phyloP scores from a whole-genome alignment of 2,113 vertebrate species.

The Paradisaea rubra region DNA sequence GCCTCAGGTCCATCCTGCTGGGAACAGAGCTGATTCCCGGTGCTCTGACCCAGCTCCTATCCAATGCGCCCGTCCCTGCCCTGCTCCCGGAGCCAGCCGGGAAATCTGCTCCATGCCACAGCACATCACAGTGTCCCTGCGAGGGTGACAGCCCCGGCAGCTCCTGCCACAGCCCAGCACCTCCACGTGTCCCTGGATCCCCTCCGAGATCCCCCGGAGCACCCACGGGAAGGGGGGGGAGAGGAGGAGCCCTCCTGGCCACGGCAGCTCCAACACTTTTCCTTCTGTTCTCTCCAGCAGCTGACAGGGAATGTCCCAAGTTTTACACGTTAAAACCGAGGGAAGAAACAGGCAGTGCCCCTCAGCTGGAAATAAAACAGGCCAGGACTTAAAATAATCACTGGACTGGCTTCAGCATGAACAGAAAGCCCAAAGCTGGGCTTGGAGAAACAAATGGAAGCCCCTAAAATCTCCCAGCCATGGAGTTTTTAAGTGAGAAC shows the following conservation, averaged over 20 bases:
- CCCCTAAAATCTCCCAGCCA: background rate
- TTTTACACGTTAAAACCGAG: background rate
- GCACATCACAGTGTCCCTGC: accelerated
- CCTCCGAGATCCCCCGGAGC: accelerated
- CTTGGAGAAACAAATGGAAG: background rate
- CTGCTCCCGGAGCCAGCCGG: background rate
- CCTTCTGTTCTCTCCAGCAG: background rate
- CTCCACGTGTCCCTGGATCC: background rate
- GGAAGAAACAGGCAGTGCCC: background rate
- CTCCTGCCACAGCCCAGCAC: background rate
- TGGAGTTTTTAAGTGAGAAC: background rate
- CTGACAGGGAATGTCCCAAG: background rate
- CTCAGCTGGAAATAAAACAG: background rate
- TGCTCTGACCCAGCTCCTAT: background rate
- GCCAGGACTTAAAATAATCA: background rate
- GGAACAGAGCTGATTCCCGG: background rate
- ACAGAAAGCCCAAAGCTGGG: background rate
- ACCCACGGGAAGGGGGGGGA: too few species aligned
- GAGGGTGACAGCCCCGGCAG: background rate
- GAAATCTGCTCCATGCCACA: background rate
- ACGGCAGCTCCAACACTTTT: background rate
- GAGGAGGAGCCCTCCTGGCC: background rate
- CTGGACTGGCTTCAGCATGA: background rate
- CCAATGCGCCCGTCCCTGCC: accelerated
- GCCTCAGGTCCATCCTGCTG: background rate